Base-by-base conservation (phyloP, 2,797 vertebrate genomes). In the Acridotheres tristis region DNA sequence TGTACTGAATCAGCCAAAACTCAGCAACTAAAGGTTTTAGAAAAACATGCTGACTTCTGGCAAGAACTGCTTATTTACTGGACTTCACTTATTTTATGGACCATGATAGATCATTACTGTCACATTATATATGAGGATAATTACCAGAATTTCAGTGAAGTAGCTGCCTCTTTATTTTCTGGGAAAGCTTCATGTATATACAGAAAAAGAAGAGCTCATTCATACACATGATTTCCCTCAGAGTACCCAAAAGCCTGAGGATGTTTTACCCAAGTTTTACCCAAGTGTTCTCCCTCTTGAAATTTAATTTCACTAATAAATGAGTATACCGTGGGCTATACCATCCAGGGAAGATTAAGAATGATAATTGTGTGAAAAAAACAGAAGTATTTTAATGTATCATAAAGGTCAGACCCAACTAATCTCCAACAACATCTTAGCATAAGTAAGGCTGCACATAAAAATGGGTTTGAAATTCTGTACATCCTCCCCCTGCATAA, bases 141-240 rank as follows among this genome's bases (percentile, higher is more conserved):
- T 73, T 88, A 88, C n/a, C 23, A 88, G 73, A 85, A 89, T 74
- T 76, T 81, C 54, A 75, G 58, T 83, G 69, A 81, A 89, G 36
- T 57, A 89, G 13, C 29, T 1, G 1, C n/a, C 30, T 72, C 38
- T 74, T 23, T 51, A 22, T 90, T 87, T 93, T 84, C 87, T 78
- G 65, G 36, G 51, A 78, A 81, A 68, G 42, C 17, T 47, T 83
- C 4, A 19, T 23, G 4, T 83, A 26, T 75, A 16, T 57, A 5
- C 9, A 23, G 11, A 26, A 20, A 51, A 75, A 36, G 66, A 73
- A 45, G 9, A 5, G 7, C 13, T 68, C 3, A 34, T 82, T 87
- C 45, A 45, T 75, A 69, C 54, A 50, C 0, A 2, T 61, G 9
- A 62, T 86, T 72, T 89, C 15, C 58, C 30, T 32, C 50, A 80